Percentiles rank a stretch among this genome's conserved stretches.
Conservation (phyloP, 2,113 vertebrate species). For the Sus scrofa region DNA sequence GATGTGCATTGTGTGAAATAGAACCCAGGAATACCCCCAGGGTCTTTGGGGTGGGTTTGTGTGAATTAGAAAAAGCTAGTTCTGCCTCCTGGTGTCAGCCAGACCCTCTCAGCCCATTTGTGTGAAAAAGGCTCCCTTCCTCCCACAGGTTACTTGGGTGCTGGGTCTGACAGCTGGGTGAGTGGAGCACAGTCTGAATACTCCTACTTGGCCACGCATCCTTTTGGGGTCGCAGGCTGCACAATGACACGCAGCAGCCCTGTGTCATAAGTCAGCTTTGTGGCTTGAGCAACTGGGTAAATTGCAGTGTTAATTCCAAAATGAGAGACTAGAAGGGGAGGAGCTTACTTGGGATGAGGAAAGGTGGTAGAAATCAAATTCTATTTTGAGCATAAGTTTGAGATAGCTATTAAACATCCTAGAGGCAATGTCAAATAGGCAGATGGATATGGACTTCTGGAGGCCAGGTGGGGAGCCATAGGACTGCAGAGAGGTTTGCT, state of each 20-base stretch:
- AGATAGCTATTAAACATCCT: neutral
- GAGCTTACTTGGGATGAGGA: neutral
- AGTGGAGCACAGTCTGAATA: neutral
- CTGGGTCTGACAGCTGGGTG: neutral
- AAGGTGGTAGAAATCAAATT: neutral
- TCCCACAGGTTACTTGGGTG: neutral
- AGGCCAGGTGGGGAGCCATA: neutral
- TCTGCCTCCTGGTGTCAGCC: neutral
- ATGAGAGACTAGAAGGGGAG: neutral
- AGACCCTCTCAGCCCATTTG: neutral
- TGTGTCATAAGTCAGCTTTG: neutral
- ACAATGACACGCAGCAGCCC: neutral
- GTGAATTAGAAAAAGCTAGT: neutral
- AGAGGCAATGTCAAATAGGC: neutral
- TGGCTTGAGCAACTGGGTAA: neutral
- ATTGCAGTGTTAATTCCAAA: neutral
- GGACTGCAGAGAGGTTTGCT: neutral
- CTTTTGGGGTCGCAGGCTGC: neutral
- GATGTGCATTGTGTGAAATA: neutral
- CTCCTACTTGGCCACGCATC: neutral
- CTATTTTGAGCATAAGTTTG: neutral
- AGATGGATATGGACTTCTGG: neutral
- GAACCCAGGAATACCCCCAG: neutral
- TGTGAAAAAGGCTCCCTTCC: neutral
- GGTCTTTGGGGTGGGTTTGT: neutral